Conservation (phyloP, 2,797 vertebrate species). For the Sebastes iracundus region DNA sequence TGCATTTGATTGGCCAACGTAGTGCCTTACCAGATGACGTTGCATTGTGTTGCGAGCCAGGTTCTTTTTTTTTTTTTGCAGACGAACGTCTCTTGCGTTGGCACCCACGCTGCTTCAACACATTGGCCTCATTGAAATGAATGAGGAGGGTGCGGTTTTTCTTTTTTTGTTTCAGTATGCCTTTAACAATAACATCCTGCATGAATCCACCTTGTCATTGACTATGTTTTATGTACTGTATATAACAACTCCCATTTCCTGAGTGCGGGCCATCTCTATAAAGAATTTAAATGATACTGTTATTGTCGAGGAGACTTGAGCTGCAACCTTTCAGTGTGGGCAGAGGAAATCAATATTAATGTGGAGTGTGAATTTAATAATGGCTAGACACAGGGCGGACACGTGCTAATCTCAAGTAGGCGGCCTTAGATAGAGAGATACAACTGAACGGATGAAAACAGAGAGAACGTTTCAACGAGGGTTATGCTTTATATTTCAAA, state of each 20-base stretch:
- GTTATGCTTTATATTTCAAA: background rate
- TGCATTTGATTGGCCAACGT: background rate
- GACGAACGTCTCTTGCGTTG: background rate
- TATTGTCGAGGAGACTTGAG: slow-evolving; percentile 7
- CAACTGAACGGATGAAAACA: background rate
- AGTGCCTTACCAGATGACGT: background rate
- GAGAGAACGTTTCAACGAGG: background rate
- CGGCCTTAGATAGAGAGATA: background rate
- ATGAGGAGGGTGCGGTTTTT: background rate
- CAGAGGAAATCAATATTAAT: slow-evolving; percentile 47
- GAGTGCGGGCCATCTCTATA: background rate
- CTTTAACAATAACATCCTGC: background rate
- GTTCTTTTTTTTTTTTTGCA: background rate
- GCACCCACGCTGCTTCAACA: background rate
- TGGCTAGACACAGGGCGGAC: background rate
- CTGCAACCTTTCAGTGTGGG: slow-evolving; percentile 8
- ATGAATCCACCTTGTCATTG: background rate
- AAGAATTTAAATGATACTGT: slow-evolving; percentile 29
- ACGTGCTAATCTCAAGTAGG: slow-evolving; percentile 13
- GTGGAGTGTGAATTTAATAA: slow-evolving; percentile 12
- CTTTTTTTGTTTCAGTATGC: background rate
- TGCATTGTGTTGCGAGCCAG: background rate
- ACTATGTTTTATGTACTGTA: slow-evolving; percentile 3
- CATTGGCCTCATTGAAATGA: background rate
- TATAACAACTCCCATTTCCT: slow-evolving; percentile 7